Conservation (phyloP, 2,888 invertebrate species). For the Patella ulyssiponensis region DNA sequence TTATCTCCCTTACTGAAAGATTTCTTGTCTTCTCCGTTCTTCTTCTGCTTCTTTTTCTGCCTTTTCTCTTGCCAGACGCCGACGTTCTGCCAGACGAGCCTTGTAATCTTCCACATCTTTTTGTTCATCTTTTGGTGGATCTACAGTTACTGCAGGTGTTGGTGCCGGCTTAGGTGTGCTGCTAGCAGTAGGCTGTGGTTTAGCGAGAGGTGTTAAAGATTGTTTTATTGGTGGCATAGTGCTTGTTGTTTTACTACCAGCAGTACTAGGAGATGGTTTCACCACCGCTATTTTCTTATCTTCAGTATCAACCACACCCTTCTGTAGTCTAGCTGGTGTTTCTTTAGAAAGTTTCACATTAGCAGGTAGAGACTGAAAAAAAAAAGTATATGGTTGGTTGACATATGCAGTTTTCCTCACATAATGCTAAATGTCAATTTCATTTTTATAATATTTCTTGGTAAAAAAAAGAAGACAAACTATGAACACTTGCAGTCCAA, state of each 20-base stretch:
- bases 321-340: constrained; percentile 4
- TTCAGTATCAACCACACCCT: background rate
- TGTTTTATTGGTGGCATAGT: constrained; percentile 21
- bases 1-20: constrained; percentile 68
- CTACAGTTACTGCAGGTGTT: constrained; percentile 25
- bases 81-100: constrained; percentile 90
- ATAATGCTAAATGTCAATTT: no score
- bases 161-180: constrained; percentile 15
- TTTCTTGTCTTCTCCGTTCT: constrained; percentile 78
- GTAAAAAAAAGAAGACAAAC: no score
- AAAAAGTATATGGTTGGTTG: background rate
- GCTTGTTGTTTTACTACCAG: background rate
- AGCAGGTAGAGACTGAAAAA: constrained; percentile 1
- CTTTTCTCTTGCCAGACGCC: constrained; percentile 90
- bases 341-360: constrained; percentile 3
- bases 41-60: constrained; percentile 91
- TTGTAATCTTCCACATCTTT: constrained; percentile 84
- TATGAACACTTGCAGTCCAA: no score
- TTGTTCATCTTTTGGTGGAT: constrained; percentile 37
- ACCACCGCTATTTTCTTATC: constrained; percentile 15
- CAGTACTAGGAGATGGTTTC: constrained; percentile 11
- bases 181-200: no score
- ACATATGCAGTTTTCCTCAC: no score
- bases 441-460: no score
- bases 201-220: constrained; percentile 8